These are phyloP conservation scores for Thysanoteuthis rhombus DNA, from an alignment of 2,888 invertebrate genomes.

Conservation along the genomic window DNA sequence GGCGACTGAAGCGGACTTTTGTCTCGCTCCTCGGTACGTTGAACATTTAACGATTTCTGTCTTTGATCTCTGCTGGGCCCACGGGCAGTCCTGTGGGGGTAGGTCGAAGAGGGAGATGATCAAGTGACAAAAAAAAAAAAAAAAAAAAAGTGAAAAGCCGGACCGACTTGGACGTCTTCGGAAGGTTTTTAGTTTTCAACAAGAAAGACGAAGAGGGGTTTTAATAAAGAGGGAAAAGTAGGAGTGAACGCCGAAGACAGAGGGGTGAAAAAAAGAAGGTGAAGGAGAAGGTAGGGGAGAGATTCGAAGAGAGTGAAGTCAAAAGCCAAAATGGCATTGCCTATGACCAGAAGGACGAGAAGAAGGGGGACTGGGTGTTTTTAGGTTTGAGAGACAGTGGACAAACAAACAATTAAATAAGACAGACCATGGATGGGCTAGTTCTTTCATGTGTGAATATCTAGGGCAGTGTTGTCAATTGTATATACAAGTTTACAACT, in stretches of 20 bases:
- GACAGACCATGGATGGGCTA: no score
- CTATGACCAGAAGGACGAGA: background rate
- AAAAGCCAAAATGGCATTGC: background rate
- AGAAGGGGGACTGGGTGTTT: background rate
- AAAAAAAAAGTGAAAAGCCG: no score
- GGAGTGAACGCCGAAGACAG: background rate
- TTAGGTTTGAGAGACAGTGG: no score
- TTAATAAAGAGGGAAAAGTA: background rate
- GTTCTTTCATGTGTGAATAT: no score
- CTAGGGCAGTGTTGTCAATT: no score
- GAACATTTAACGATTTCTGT: conserved; percentile 12
- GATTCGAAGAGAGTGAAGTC: background rate
- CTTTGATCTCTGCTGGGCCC: background rate
- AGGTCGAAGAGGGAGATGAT: no score
- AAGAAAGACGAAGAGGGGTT: background rate
- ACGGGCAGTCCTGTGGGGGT: background rate
- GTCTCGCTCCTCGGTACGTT: background rate
- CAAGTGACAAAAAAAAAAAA: no score
- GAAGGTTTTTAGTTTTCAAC: background rate
- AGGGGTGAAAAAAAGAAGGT: background rate
- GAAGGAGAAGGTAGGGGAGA: background rate
- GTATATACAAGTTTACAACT: no score
- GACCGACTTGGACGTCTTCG: background rate
- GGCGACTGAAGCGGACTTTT: background rate
- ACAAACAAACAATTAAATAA: background rate